Conservation (phyloP, 2,113 vertebrate species). For the Myxocyprinus asiaticus region DNA sequence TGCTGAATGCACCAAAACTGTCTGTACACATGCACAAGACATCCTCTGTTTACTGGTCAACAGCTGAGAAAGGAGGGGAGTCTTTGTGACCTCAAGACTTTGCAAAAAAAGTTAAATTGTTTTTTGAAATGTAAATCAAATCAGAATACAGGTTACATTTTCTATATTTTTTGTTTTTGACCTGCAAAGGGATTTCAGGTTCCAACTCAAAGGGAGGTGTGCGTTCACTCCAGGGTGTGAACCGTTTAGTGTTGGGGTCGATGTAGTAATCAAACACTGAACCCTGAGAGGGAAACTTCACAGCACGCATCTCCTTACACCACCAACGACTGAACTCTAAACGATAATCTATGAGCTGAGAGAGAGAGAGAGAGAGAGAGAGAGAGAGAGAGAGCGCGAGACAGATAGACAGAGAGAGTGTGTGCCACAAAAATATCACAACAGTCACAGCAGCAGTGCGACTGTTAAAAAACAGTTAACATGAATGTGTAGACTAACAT, state of each 20-base stretch:
- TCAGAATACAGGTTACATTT: neutral
- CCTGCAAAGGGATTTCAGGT: constrained; percentile 73
- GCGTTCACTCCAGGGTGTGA: constrained; percentile 77
- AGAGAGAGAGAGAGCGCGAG: neutral
- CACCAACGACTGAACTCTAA: constrained; percentile 83
- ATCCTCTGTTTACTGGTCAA: neutral
- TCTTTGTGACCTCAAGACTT: too few relatives aligned
- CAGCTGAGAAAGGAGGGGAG: too few relatives aligned
- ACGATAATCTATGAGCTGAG: constrained; percentile 80
- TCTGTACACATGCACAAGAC: constrained; percentile 50
- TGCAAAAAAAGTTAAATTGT: too few relatives aligned
- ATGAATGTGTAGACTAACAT: constrained; percentile 68
- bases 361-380: constrained; percentile 20
- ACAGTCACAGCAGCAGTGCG: neutral
- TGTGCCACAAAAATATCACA: neutral
- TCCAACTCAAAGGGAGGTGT: constrained; percentile 73
- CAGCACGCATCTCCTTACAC: constrained; percentile 82
- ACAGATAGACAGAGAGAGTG: constrained; percentile 35
- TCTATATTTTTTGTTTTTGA: constrained; percentile 30
- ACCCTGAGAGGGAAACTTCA: constrained; percentile 80
- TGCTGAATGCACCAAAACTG: constrained; percentile 68
- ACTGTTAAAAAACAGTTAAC: neutral
- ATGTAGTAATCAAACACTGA: constrained; percentile 87
- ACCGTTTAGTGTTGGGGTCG: constrained; percentile 79
- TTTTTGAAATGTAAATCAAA: neutral